A percentile compares a stretch with the other conserved stretches of the same genome.
phyloP scores from a whole-genome alignment of 92 coral and sea anemone genomes.

The Heteractis magnifica region DNA sequence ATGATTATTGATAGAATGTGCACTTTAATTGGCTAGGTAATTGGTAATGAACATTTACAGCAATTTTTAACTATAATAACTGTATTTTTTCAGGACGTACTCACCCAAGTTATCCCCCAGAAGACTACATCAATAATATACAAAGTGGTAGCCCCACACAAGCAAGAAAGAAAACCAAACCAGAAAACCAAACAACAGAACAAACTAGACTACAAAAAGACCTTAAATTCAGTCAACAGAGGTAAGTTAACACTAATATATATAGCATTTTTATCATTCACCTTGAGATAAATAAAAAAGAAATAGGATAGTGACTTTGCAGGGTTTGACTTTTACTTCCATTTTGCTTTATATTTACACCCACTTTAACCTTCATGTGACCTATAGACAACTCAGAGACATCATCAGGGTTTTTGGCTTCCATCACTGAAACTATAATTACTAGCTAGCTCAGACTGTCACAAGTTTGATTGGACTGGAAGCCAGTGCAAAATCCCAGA shows the following conservation, averaged over 20 bases:
- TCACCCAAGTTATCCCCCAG: constrained; percentile 72
- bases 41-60: background rate
- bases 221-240: constrained; percentile 80
- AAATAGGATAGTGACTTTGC: no score
- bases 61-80: background rate
- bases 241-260: constrained; percentile 19
- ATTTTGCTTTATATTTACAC: no score
- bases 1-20: no score
- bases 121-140: constrained; percentile 49
- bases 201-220: constrained; percentile 76
- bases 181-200: constrained; percentile 63
- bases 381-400: no score
- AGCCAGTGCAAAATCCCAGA: no score
- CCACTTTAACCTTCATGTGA: no score
- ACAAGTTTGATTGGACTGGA: no score
- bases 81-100: constrained; percentile 45
- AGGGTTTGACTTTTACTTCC: no score
- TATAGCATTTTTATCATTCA: background rate
- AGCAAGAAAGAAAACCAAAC: constrained; percentile 42
- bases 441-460: no score
- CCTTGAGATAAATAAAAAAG: background rate
- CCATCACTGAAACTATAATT: no score
- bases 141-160: constrained; percentile 45
- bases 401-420: no score
- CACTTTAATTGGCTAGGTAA: no score